phyloP scores from a whole-genome alignment of 2,797 vertebrate species.

The Lutjanus campechanus region DNA sequence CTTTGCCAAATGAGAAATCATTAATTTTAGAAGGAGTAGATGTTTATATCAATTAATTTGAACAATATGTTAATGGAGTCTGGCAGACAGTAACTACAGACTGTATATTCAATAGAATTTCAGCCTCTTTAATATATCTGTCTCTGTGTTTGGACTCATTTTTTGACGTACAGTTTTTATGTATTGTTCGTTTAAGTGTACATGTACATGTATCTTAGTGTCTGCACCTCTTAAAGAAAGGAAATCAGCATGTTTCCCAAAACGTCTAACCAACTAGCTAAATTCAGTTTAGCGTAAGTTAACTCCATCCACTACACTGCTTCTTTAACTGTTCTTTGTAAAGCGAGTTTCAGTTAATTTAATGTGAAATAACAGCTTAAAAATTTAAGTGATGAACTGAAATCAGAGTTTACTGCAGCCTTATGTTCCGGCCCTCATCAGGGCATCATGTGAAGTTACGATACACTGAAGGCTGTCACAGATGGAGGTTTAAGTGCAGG shows the following conservation, averaged over 20 bases:
- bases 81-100: too few species aligned
- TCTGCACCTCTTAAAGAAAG: too few species aligned
- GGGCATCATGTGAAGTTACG: background rate
- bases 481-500: constrained; percentile 51
- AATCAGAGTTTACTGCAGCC: background rate
- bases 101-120: too few species aligned
- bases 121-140: too few species aligned
- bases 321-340: background rate
- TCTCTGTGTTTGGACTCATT: too few species aligned
- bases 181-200: too few species aligned
- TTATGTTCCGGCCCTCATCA: background rate
- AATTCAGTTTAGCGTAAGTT: background rate
- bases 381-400: background rate
- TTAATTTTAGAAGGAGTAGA: too few species aligned
- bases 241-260: background rate
- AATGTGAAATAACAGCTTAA: background rate
- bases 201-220: too few species aligned
- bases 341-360: background rate
- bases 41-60: too few species aligned
- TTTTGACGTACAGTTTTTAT: too few species aligned
- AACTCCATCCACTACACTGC: background rate
- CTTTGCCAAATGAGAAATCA: too few species aligned
- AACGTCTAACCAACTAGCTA: background rate
- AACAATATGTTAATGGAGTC: too few species aligned
- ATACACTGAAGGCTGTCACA: constrained; percentile 6